Conservation (phyloP, 2,113 vertebrate genomes). For the Motacilla tschutschensis region DNA sequence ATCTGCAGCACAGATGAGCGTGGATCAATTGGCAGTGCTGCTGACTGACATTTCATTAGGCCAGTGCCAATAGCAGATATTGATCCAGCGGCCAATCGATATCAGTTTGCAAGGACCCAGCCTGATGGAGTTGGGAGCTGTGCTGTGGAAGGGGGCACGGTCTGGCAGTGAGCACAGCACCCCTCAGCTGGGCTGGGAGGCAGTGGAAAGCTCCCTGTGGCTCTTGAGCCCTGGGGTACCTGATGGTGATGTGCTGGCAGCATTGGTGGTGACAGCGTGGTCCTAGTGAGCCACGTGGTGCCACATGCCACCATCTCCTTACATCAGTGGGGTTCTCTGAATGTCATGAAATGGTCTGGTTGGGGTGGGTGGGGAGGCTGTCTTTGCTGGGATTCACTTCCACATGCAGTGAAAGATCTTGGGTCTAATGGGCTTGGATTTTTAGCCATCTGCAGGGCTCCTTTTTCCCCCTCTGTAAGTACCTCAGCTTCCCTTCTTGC, state of each 20-base stretch:
- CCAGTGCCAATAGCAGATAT: conserved; percentile 4
- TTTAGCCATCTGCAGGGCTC: neutral
- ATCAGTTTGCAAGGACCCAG: neutral
- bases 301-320: neutral
- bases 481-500: neutral
- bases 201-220: neutral
- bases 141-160: neutral
- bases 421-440: neutral
- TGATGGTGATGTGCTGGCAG: neutral
- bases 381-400: neutral
- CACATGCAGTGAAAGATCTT: neutral
- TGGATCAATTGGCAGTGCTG: neutral
- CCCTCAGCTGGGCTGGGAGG: neutral
- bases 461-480: neutral
- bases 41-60: neutral
- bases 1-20: neutral
- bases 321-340: neutral
- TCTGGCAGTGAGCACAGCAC: neutral
- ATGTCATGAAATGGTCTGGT: neutral
- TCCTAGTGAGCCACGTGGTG: neutral
- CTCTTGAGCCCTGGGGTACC: neutral
- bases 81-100: neutral
- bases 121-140: neutral
- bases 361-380: neutral
- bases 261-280: rapidly evolving